Conservation (phyloP, 2,113 vertebrate genomes). For the Eulacestoma nigropectus region DNA sequence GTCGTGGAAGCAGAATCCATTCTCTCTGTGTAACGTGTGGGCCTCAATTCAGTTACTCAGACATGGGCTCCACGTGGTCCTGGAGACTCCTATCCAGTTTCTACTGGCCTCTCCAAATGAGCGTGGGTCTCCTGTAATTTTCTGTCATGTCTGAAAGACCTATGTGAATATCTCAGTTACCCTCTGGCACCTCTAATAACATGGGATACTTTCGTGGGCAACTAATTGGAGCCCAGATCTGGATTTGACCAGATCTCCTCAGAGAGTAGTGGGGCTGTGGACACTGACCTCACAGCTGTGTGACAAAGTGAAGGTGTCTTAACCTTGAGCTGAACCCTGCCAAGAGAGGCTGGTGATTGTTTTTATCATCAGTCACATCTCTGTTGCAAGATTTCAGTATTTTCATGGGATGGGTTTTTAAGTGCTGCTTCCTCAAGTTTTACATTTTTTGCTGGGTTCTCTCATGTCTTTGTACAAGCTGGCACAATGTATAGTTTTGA, state of each 20-base stretch:
- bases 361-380: not conserved
- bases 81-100: not conserved
- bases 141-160: not conserved
- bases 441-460: not conserved
- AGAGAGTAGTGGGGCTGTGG: not conserved
- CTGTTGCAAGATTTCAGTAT: not conserved
- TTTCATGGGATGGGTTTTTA: not conserved
- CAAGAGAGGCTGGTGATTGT: not conserved
- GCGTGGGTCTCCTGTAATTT: not conserved
- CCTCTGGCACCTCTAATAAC: not conserved
- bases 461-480: not conserved
- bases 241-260: not conserved
- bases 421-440: not conserved
- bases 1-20: not conserved
- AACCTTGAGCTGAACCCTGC: not conserved
- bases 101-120: not conserved
- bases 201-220: not conserved
- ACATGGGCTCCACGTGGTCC: not conserved
- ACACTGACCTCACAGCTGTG: not conserved
- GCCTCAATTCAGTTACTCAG: not conserved
- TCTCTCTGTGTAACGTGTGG: not conserved
- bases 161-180: not conserved
- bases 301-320: not conserved
- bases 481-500: not conserved
- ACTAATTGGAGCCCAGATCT: not conserved